A percentile compares a stretch with the other conserved stretches of the same genome.
Evolutionary conservation across 1,140 invertebrate species (phyloP).

Genomic region (Nasonia giraulti): DNA sequence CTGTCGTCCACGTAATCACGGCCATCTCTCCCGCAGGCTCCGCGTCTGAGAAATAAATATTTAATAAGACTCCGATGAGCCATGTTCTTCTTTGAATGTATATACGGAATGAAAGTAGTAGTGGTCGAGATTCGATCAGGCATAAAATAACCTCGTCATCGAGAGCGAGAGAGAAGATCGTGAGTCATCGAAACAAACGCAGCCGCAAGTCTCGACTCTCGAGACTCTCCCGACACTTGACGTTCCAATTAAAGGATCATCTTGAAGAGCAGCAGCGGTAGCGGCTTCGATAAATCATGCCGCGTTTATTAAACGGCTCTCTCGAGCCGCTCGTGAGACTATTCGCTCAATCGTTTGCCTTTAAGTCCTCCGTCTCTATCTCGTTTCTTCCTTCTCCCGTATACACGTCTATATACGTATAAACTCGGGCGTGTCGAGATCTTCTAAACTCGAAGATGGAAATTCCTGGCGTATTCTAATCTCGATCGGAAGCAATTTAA

Average conservation of each 20-base stretch:
- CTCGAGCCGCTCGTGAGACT: slow-evolving; percentile 54
- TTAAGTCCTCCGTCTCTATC: neutral
- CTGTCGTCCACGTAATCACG: slow-evolving; percentile 37
- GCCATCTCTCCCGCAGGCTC: neutral
- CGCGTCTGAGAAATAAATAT: slow-evolving; percentile 51
- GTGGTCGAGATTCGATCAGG: slow-evolving; percentile 7
- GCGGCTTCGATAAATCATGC: slow-evolving; percentile 61
- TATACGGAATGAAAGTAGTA: neutral
- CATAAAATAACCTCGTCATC: neutral
- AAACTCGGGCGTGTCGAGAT: neutral
- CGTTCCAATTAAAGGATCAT: slow-evolving; percentile 48
- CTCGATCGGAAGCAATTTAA: slow-evolving; percentile 57
- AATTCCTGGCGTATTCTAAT: slow-evolving; percentile 55
- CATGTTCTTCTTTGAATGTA: neutral
- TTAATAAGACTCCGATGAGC: slow-evolving; percentile 39
- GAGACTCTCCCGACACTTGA: slow-evolving; percentile 13
- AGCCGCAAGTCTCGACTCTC: neutral
- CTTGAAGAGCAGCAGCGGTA: neutral
- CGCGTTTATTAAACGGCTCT: slow-evolving; percentile 59
- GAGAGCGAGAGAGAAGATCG: neutral
- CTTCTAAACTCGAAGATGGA: slow-evolving; percentile 36
- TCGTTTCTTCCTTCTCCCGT: neutral
- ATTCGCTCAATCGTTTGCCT: slow-evolving; percentile 61
- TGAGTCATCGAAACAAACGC: slow-evolving; percentile 7
- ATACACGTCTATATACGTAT: neutral